Conservation (phyloP, 2,888 invertebrate species). For the Helicoverpa assulta region DNA sequence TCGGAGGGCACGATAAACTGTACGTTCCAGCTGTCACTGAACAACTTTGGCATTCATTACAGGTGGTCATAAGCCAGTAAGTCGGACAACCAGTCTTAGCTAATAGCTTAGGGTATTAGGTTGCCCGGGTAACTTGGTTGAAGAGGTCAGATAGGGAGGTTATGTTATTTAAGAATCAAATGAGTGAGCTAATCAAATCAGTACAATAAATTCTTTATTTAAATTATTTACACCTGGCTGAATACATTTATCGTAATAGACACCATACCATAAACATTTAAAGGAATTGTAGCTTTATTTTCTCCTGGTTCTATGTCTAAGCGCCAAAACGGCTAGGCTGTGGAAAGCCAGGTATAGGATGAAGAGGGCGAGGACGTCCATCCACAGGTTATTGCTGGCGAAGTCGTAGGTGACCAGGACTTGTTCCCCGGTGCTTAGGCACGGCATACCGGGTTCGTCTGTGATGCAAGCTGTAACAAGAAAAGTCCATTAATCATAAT, state of each 20-base stretch:
- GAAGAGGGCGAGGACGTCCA: slow-evolving; percentile 92
- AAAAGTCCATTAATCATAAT: not conserved
- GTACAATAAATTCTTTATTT: slow-evolving; percentile 57
- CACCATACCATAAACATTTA: slow-evolving; percentile 57
- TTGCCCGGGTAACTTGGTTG: too few relatives aligned
- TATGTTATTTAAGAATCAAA: too few relatives aligned
- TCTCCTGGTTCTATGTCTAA: slow-evolving; percentile 91
- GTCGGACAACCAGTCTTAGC: too few relatives aligned
- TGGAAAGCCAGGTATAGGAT: slow-evolving; percentile 93
- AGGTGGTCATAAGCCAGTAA: too few relatives aligned
- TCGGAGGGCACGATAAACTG: too few relatives aligned
- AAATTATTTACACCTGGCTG: slow-evolving; percentile 64
- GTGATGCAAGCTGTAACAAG: slow-evolving; percentile 44
- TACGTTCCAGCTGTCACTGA: too few relatives aligned
- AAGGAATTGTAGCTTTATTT: slow-evolving; percentile 74
- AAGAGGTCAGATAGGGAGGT: too few relatives aligned
- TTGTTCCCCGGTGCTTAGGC: slow-evolving; percentile 92
- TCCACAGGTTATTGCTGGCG: slow-evolving; percentile 90
- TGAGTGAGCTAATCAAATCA: not conserved
- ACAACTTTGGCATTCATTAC: too few relatives aligned
- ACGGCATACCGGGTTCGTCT: slow-evolving; percentile 90
- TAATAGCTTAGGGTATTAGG: too few relatives aligned
- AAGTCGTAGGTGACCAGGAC: slow-evolving; percentile 94
- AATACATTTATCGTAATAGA: slow-evolving; percentile 61
- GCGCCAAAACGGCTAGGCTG: slow-evolving; percentile 92